These are phyloP conservation scores for Pao palembangensis DNA, from an alignment of 2,113 vertebrate genomes.

Conservation along the genomic window DNA sequence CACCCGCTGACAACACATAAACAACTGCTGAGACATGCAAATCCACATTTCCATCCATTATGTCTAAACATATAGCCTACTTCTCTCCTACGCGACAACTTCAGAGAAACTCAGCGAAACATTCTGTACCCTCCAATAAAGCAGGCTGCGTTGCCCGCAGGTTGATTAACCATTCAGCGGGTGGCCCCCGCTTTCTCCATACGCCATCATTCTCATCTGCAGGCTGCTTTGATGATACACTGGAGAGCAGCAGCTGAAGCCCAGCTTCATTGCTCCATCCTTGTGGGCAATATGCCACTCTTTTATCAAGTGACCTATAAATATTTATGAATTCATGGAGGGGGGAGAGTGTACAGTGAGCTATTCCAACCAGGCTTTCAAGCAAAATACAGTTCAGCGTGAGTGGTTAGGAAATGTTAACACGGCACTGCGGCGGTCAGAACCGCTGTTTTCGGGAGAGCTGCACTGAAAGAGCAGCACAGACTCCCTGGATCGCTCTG, in stretches of 20 bases:
- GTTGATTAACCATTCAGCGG: constrained; percentile 44
- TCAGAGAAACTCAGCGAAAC: constrained; percentile 14
- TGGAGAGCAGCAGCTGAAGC: constrained; percentile 28
- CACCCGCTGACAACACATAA: background rate
- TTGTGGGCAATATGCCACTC: constrained; percentile 19
- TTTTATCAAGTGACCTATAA: constrained; percentile 50
- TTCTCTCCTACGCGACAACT: background rate
- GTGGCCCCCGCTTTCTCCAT: constrained; percentile 20
- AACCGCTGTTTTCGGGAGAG: background rate
- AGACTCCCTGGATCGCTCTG: constrained; percentile 3
- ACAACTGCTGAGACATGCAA: background rate
- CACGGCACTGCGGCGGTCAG: constrained; percentile 10
- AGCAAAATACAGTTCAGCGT: constrained; percentile 36
- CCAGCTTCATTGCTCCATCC: constrained; percentile 29
- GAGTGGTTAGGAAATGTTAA: constrained; percentile 23
- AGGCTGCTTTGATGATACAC: constrained; percentile 46
- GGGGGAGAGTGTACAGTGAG: constrained; percentile 30
- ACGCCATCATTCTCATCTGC: constrained; percentile 29
- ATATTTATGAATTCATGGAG: constrained; percentile 49
- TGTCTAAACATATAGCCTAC: too few species aligned
- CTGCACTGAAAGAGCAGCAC: constrained; percentile 20
- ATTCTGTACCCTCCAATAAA: constrained; percentile 6
- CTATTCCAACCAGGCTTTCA: constrained; percentile 23
- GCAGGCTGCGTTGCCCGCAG: constrained; percentile 32
- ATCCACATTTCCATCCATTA: too few species aligned